Evolutionary conservation across 2,797 vertebrate species (phyloP), one percentile per base, ranked within the genome.

Genomic region (Melopsittacus undulatus): DNA sequence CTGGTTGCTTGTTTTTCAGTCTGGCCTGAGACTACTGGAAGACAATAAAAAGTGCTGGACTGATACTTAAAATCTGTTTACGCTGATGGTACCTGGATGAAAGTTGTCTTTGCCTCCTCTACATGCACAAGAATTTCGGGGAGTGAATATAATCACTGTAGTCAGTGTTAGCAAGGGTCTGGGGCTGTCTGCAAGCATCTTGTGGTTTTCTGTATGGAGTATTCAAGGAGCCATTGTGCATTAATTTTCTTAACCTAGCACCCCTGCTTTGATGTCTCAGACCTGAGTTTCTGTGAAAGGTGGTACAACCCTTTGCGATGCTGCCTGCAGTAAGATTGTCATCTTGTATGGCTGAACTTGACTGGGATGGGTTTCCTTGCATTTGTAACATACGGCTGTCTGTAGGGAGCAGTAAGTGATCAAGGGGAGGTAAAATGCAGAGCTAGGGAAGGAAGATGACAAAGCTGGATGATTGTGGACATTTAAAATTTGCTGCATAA

Each of bases 271-370:
- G 29, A 52, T 0, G 0, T 10, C 20, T 78, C 12, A 54, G 24
- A 43, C n/a, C 14, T 9, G 34, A 29, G 2, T 73, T 46, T 32
- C 34, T 54, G 7, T 49, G 34, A 40, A 18, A 61, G 43, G 20
- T 46, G 24, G 4, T 29, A 13, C 26, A 29, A 26, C 7, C 8
- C 0, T 2, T 74, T 23, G 18, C 6, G 8, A 19, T 59, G 32
- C 26, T 54, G 1, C 0, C 0, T 29, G 32, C 17, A 11, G 1
- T 14, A 29, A 16, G 29, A 8, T 5, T 49, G 8, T n/a, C 6
- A 9, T 23, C 26, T 40, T 23, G 3, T 20, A 4, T 11, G 9
- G 29, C 64, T 83, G 52, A 29, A 6, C 9, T n/a, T 88, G 43
- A 2, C 38, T 0, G 1, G 34, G 11, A 11, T 51, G 26, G 32